Conservation (phyloP, 2,113 vertebrate genomes). For the Penelope pileata region DNA sequence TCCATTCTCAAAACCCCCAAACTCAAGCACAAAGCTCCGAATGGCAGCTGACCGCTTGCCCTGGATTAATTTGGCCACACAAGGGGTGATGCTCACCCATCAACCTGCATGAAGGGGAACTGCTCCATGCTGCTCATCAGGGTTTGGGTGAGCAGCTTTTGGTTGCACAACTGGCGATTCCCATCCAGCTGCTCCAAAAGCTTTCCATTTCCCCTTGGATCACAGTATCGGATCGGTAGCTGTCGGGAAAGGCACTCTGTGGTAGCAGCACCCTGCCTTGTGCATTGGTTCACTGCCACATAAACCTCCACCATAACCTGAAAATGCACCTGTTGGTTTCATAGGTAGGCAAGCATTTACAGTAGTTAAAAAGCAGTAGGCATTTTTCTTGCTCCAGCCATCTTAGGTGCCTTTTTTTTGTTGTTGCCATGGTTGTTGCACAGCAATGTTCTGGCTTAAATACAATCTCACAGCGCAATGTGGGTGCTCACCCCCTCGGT, state of each 20-base stretch:
- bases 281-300: not conserved
- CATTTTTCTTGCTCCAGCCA: not conserved
- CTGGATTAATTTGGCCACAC: no score
- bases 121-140: not conserved
- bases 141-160: not conserved
- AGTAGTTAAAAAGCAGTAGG: not conserved
- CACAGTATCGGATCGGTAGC: not conserved
- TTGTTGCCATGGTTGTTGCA: not conserved
- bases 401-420: not conserved
- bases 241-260: not conserved
- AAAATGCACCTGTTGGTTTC: not conserved
- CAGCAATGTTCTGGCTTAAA: not conserved
- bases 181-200: not conserved
- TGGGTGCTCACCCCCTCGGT: not conserved
- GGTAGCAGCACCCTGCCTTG: not conserved
- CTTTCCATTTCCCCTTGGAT: not conserved
- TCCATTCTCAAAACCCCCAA: not conserved
- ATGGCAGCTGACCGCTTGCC: not conserved
- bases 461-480: not conserved
- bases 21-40: not conserved
- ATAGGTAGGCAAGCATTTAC: not conserved
- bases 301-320: not conserved
- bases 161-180: not conserved
- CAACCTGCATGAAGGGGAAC: not conserved
- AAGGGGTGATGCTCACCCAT: no score